A percentile compares a stretch with the other conserved stretches of the same genome.
These are phyloP conservation scores for Lagopus muta DNA, from an alignment of 2,113 vertebrate species.

Conservation along the genomic window DNA sequence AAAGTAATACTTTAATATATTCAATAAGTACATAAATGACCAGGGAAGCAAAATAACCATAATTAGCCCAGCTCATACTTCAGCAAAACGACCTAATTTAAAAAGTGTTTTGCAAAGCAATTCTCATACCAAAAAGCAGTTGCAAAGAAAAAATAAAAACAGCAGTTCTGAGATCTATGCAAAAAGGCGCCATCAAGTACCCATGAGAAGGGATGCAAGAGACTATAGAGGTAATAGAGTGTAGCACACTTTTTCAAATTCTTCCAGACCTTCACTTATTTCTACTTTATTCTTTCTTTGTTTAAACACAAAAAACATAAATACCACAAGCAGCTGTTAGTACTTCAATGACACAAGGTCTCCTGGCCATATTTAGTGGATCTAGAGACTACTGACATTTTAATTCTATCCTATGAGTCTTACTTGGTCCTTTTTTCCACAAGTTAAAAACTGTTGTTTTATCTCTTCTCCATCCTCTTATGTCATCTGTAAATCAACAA, in stretches of 20 bases:
- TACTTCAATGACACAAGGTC: background rate
- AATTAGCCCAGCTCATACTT: background rate
- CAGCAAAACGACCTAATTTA: conserved; percentile 5
- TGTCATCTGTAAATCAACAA: conserved; percentile 20
- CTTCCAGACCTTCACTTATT: background rate
- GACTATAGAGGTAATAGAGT: background rate
- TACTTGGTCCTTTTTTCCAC: conserved; percentile 36
- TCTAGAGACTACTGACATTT: background rate
- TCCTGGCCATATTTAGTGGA: background rate
- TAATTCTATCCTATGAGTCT: background rate
- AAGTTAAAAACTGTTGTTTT: background rate
- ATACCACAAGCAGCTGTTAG: background rate
- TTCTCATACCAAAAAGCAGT: conserved; percentile 4
- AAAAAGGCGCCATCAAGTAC: background rate
- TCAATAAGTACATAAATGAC: conserved; percentile 9
- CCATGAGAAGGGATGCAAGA: background rate
- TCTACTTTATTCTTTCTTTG: background rate
- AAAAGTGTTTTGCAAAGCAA: conserved; percentile 29
- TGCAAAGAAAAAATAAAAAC: background rate
- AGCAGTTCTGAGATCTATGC: background rate
- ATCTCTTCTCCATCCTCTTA: background rate
- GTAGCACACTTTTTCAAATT: background rate
- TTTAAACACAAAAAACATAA: background rate
- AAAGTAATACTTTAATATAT: background rate
- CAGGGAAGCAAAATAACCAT: conserved; percentile 43